phyloP scores from a whole-genome alignment of 1,140 invertebrate genomes.

The Bursaphelenchus mucronatus region DNA sequence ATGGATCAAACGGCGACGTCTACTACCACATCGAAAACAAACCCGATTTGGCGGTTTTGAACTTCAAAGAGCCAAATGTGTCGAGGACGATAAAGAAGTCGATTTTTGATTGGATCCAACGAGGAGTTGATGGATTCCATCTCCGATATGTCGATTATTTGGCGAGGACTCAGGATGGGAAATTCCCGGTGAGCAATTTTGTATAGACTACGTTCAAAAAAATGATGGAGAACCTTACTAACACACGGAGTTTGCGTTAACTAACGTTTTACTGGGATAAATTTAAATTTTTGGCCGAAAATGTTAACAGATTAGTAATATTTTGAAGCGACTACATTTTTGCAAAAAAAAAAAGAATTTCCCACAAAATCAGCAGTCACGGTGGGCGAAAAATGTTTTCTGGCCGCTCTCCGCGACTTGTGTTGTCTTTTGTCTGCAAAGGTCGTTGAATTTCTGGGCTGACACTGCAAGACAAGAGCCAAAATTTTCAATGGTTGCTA shows the following conservation, averaged over 20 bases:
- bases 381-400: too few relatives aligned
- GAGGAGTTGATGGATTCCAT: conserved; percentile 48
- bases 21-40: conserved; percentile 41
- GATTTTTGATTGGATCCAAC: conserved; percentile 38
- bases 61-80: conserved; percentile 34
- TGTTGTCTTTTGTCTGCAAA: too few relatives aligned
- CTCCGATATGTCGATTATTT: conserved; percentile 41
- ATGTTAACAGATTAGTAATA: too few relatives aligned
- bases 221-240: conserved; percentile 7
- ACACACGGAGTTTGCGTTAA: conserved; percentile 9
- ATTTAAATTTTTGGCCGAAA: too few relatives aligned
- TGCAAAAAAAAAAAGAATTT: too few relatives aligned
- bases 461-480: too few relatives aligned
- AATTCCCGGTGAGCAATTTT: conserved; percentile 21
- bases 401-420: too few relatives aligned
- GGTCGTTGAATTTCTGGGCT: too few relatives aligned
- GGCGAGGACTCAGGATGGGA: conserved; percentile 36
- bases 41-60: conserved; percentile 43
- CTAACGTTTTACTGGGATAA: not conserved
- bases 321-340: too few relatives aligned
- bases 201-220: not conserved
- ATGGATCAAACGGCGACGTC: conserved; percentile 26
- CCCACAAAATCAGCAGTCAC: too few relatives aligned
- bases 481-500: too few relatives aligned
- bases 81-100: conserved; percentile 34